phyloP scores from a whole-genome alignment of 1,140 invertebrate species.

The Zaprionus ornatus region DNA sequence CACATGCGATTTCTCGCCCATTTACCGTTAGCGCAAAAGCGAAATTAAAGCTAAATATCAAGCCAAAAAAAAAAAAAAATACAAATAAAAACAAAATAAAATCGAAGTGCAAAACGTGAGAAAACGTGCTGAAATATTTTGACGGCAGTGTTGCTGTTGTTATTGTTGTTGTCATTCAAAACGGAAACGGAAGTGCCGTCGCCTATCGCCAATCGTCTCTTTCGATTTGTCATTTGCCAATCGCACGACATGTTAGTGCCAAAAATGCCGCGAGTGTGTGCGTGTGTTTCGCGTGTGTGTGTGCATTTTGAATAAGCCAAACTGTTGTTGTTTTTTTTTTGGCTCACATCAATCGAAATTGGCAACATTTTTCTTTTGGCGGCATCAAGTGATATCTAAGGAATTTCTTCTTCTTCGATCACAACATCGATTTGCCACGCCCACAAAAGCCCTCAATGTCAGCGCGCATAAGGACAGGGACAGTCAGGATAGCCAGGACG shows the following conservation, averaged over 20 bases:
- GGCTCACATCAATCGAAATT: background rate
- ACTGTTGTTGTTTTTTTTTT: background rate
- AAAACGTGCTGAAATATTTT: slow-evolving; percentile 10
- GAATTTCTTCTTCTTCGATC: background rate
- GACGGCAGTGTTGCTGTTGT: slow-evolving; percentile 2
- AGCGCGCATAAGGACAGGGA: background rate
- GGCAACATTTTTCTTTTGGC: background rate
- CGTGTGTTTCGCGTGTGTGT: slow-evolving; percentile 16
- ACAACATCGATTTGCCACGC: slow-evolving; percentile 8
- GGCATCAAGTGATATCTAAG: background rate
- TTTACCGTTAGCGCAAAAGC: background rate
- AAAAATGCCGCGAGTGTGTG: slow-evolving; percentile 39
- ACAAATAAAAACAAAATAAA: slow-evolving; percentile 14
- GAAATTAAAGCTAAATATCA: slow-evolving; percentile 5
- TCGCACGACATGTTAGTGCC: slow-evolving; percentile 12
- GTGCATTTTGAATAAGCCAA: background rate
- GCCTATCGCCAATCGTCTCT: slow-evolving; percentile 1
- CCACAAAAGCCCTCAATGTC: slow-evolving; percentile 31
- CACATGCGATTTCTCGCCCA: slow-evolving; percentile 1
- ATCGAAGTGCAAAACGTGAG: slow-evolving; percentile 26
- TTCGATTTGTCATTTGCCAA: background rate
- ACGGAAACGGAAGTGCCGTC: slow-evolving; percentile 50
- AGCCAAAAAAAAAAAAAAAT: slow-evolving; percentile 8
- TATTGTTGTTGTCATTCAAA: background rate
- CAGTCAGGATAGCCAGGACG: slow-evolving; percentile 8